Evolutionary conservation across 1,140 invertebrate species (phyloP), one percentile per base, ranked within the genome.

Genomic region (Antheraea mylitta): DNA sequence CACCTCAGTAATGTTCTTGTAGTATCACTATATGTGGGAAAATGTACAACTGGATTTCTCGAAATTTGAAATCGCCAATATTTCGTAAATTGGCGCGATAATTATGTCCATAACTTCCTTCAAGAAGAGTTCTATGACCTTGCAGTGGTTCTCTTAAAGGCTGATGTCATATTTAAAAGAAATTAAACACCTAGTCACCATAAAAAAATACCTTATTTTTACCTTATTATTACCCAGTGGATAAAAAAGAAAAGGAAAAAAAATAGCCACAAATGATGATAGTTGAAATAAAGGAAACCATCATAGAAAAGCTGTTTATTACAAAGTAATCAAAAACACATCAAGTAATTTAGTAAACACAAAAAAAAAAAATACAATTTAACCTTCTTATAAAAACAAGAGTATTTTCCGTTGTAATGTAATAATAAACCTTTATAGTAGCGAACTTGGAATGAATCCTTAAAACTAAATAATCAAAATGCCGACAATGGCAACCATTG

Each of bases 391-490:
- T 7, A 11, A 53, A 13, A 16, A 53, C 22, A 30, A 30, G 22
- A 53, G 45, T n/a, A 53, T 11, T 53, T 13, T 53, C 1, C 6
- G 13, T 30, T 30, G 4, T 30, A 42, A 10, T 42, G 45, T 48
- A 48, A 13, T 13, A 53, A 13, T 16, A n/a, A 53, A 13, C 0
- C 16, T 6, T 53, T 53, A 16, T 6, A 53, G 1, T 53, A 53
- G 11, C 16, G 16, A 13, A 16, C 45, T 53, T 53, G 45, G 45
- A 53, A 53, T 53, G 45, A 16, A 7, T 53, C 9, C 45, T 53
- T 53, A 53, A 53, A 53, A 53, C 45, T 53, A 53, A 53, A 53
- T 53, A 53, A 53, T 53, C 45, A 53, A 53, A 16, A 53, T 53
- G 45, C 11, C 45, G 5, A n/a, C 16, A 6, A 16, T 6, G 45